A percentile compares a stretch with the other conserved stretches of the same genome.
Evolutionary conservation across 2,797 vertebrate species (phyloP).

Genomic region (Neoniphon sammara): DNA sequence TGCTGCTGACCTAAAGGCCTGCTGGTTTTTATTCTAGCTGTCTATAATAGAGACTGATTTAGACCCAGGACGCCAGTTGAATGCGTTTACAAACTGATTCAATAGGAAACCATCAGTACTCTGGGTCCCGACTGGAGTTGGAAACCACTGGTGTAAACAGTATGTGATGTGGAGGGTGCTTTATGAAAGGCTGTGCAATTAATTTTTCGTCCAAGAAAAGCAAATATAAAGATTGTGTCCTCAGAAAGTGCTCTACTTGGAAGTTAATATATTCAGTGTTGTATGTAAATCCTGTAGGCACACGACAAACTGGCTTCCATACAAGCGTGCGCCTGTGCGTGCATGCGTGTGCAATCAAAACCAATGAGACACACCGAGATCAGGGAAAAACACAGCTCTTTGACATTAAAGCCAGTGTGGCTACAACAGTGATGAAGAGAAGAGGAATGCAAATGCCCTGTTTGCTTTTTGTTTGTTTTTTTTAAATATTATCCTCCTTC

Average conservation of each 20-base stretch:
- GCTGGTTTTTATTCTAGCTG: conserved; percentile 18
- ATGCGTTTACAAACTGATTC: not conserved
- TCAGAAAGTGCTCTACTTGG: conserved; percentile 44
- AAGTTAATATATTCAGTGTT: conserved; percentile 62
- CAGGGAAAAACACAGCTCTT: conserved; percentile 75
- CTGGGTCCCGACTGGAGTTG: conserved; percentile 33
- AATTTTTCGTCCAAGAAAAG: conserved; percentile 55
- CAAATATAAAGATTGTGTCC: conserved; percentile 58
- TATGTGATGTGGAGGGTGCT: conserved; percentile 47
- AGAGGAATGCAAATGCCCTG: conserved; percentile 55
- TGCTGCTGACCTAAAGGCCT: conserved; percentile 50
- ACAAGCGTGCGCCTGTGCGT: conserved; percentile 11
- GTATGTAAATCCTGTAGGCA: conserved; percentile 60
- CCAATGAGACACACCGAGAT: conserved; percentile 71
- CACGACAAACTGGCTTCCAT: conserved; percentile 58
- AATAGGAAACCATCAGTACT: conserved; percentile 12
- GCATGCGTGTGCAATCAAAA: conserved; percentile 56
- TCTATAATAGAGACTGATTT: conserved; percentile 20
- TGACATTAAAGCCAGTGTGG: conserved; percentile 68
- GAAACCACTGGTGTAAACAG: conserved; percentile 53
- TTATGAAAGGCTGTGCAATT: conserved; percentile 69
- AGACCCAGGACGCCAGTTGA: conserved; percentile 7
- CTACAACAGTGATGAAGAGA: conserved; percentile 46
- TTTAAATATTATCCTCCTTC: conserved; percentile 35
- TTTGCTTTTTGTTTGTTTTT: conserved; percentile 25